Conservation (phyloP, 2,113 vertebrate species). For the Strix aluco region DNA sequence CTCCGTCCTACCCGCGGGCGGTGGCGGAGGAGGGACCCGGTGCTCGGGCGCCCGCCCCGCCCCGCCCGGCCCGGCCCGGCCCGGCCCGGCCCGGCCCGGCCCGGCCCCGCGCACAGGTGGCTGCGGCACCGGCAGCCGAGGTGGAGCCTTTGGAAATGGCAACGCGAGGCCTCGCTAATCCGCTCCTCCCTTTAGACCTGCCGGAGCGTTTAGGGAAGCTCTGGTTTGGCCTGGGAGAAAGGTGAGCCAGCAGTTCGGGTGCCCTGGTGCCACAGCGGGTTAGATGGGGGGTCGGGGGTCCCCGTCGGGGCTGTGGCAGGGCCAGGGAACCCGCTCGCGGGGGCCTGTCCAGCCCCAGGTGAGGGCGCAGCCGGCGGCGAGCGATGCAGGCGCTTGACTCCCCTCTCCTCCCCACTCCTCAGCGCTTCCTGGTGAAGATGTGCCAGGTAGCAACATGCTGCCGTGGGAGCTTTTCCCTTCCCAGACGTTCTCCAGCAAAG, state of each 20-base stretch:
- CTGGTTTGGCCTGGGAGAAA: not conserved
- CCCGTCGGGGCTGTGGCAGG: not conserved
- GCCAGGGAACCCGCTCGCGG: not conserved
- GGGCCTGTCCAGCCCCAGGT: not conserved
- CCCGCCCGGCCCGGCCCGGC: not conserved
- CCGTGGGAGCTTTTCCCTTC: not conserved
- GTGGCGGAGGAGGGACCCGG: not conserved
- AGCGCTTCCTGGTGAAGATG: not conserved
- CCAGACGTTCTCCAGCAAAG: not conserved
- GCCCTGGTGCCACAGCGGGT: not conserved
- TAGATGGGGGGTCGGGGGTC: too few relatives aligned
- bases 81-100: not conserved
- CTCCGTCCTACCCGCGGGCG: not conserved
- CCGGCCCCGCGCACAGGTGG: constrained; percentile 13
- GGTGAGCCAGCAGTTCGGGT: not conserved
- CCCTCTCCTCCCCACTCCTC: not conserved
- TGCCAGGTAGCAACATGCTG: not conserved
- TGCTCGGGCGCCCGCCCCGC: not conserved
- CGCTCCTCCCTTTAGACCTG: not conserved
- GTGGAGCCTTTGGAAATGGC: not conserved
- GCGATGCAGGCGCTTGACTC: accelerated
- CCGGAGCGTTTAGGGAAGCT: too few relatives aligned
- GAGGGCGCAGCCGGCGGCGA: not conserved
- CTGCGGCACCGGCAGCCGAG: not conserved
- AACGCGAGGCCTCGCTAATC: accelerated